Conservation (phyloP, 2,113 vertebrate species). For the Myotis brandtii region DNA sequence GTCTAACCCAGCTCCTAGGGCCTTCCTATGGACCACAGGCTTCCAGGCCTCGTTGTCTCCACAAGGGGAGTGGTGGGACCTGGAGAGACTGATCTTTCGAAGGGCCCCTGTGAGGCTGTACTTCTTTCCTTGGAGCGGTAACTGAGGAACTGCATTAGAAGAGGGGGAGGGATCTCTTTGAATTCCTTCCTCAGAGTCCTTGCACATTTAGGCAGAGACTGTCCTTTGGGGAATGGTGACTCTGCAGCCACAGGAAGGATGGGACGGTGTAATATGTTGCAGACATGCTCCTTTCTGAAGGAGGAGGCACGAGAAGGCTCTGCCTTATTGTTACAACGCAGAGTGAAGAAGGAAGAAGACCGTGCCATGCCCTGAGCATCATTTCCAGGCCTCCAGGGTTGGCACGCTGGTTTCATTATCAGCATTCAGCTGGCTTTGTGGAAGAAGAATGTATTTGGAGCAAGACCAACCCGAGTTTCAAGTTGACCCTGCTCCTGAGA, state of each 20-base stretch:
- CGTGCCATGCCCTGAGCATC: background rate
- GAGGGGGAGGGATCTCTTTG: background rate
- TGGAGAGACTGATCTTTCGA: background rate
- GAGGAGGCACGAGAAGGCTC: background rate
- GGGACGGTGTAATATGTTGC: background rate
- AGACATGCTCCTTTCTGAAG: background rate
- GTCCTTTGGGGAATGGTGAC: background rate
- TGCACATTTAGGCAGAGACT: background rate
- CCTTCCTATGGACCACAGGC: background rate
- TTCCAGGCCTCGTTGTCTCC: background rate
- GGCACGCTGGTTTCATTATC: background rate
- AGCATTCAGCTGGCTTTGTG: background rate
- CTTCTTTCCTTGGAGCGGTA: background rate
- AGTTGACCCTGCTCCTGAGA: background rate
- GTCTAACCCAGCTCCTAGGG: background rate
- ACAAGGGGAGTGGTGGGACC: background rate
- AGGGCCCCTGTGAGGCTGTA: background rate
- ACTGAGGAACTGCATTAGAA: background rate
- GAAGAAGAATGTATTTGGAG: background rate
- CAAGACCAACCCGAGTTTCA: background rate
- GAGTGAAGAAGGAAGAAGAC: background rate
- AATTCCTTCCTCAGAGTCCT: background rate
- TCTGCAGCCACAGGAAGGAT: background rate
- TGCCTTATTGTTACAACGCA: background rate
- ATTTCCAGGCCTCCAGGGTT: background rate